Evolutionary conservation across 2,888 invertebrate genomes (phyloP), one percentile per base, ranked within the genome.

Genomic region (Blomia tropicalis): DNA sequence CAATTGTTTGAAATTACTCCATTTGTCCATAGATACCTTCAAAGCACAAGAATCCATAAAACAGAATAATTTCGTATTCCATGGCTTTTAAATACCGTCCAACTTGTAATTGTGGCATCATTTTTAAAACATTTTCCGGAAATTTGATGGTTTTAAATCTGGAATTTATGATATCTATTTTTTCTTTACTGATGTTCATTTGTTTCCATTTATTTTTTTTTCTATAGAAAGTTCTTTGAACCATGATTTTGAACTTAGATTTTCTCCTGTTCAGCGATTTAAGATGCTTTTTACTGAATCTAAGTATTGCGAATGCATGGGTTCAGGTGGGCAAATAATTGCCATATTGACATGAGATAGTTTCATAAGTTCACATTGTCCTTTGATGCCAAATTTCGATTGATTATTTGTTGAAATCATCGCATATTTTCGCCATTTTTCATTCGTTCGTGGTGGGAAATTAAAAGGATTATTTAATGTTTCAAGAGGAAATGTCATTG

Each of bases 311-410:
- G n/a, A n/a, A n/a, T n/a, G n/a, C n/a, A n/a, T n/a, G n/a, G n/a
- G n/a, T 17, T 47, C 47, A 4, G 47, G 47, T 47, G 47, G 47
- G 17, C 47, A 47, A 11, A 47, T 47, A 5, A 47, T 47, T n/a
- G 47, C 4, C 47, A 47, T 47, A n/a, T 47, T n/a, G 7, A 47
- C 47, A n/a, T 47, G 17, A 7, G 47, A 47, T 47, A 47, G n/a
- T 25, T 25, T 47, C 47, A 47, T 47, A 23, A 47, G 25, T n/a
- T 47, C 7, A n/a, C 47, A 47, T 11, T 25, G 4, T 19, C 47
- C 47, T 47, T 47, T 47, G 47, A 47, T 47, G 22, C 47, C 47
- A n/a, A n/a, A n/a, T n/a, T 47, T 47, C 7, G 7, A 4, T 11
- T n/a, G 47, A 47, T 47, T 25, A 47, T 47, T 47, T 5, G 5